Evolutionary conservation across 1,140 invertebrate genomes (phyloP), one percentile per base, ranked within the genome.

Genomic region (Eueides isabella): DNA sequence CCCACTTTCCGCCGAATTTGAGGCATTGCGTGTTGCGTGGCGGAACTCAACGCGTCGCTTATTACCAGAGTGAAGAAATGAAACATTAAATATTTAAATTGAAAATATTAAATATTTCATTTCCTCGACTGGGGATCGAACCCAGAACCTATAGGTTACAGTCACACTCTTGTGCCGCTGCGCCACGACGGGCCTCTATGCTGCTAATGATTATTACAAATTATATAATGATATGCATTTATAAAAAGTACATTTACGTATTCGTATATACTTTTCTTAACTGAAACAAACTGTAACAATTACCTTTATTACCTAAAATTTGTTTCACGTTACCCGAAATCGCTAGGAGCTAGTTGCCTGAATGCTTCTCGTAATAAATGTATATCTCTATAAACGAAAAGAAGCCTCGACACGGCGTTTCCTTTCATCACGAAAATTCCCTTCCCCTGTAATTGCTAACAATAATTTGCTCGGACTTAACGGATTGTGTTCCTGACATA

Each of bases 391-490:
- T 74, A 65, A 65, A 64, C 66, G 61, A 62, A 74, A 72, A 75
- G 77, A 62, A 71, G 31, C 23, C 29, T 69, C 67, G 44, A 67
- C 61, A 48, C 33, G 48, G 69, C 64, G 66, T 69, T 66, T 72
- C 67, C 64, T 67, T 78, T 73, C 72, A 77, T 75, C 65, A 77
- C 30, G 67, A 67, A 74, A 31, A 44, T 38, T 65, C 63, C 19
- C 64, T 65, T 69, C 55, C 33, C 67, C 74, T 75, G 72, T 82
- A 78, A 82, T 80, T 82, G 71, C 72, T 71, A 75, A 74, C 78
- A 78, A 80, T 78, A 78, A 76, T 78, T 78, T 78, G 67, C 35
- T 31, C 65, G 76, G 74, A 74, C 74, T 78, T 78, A 75, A 70
- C 70, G 74, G 75, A 69, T 75, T 80, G 71, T 78, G 78, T 80